Percentiles rank a stretch among this genome's conserved stretches.
phyloP scores from a whole-genome alignment of 2,113 vertebrate species.

The Ophiodon elongatus region DNA sequence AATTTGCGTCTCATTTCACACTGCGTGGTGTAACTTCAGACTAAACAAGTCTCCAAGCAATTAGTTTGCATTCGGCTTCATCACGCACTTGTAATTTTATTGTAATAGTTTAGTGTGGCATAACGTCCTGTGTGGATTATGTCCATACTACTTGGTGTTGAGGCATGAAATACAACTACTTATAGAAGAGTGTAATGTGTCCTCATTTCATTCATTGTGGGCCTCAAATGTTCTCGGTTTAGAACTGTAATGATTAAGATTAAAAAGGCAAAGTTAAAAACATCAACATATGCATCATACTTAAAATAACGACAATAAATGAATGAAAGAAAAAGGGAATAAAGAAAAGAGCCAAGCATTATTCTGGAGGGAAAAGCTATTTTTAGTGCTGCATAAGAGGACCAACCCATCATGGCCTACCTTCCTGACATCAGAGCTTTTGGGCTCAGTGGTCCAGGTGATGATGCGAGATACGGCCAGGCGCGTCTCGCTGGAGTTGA shows the following conservation, averaged over 20 bases:
- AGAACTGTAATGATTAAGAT: conserved; percentile 7
- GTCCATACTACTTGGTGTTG: background rate
- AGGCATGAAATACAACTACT: background rate
- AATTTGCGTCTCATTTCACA: background rate
- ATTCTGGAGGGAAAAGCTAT: background rate
- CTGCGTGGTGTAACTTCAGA: background rate
- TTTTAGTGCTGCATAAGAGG: background rate
- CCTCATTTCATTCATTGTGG: background rate
- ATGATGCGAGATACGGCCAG: conserved; percentile 98
- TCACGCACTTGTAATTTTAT: background rate
- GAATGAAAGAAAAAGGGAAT: background rate
- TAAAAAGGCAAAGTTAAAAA: background rate
- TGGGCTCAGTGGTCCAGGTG: conserved; percentile 99
- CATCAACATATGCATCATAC: background rate
- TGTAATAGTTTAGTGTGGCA: background rate
- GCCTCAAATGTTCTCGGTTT: background rate
- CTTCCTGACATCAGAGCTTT: conserved; percentile 99
- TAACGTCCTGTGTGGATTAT: background rate
- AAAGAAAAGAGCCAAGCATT: background rate
- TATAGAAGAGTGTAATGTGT: background rate
- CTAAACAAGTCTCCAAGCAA: background rate
- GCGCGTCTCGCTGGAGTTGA: conserved; percentile 98
- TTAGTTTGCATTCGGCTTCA: conserved; percentile 4
- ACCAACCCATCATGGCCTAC: conserved; percentile 73
- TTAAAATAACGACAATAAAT: background rate